Base-by-base conservation (phyloP, 2,888 invertebrate species). In the Plebejus argus region DNA sequence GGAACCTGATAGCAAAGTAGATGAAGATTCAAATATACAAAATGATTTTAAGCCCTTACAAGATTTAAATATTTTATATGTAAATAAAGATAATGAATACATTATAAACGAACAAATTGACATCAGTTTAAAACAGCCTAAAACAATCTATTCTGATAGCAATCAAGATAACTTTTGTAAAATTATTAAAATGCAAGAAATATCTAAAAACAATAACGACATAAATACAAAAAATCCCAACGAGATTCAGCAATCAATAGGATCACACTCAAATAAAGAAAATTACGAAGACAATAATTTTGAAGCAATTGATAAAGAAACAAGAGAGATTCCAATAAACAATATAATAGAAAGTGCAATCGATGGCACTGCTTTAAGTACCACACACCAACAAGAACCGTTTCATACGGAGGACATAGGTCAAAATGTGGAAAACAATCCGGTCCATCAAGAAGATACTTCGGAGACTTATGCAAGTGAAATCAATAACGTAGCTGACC, bases 301-400 rank as follows among this genome's bases (percentile, higher is more conserved):
- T 35, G 61, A 58, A 58, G 76, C 58, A 7, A 58, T 23, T 61
- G 7, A 61, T 20, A 61, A 76, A 6, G 58, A 61, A 58, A 39
- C 45, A 8, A 5, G 6, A 66, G 28, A 66, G 66, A 15, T 66
- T 28, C 28, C 18, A 66, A 8, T 18, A 15, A 15, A 28, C 12
- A 66, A 28, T 28, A 28, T 66, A 66, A 15, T 15, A 33, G 15
- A 66, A 33, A 4, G 12, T 66, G 28, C 79, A 18, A 49, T 49
- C n/a, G 70, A 76, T 76, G 76, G 80, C 70, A 76, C 84, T 15
- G 28, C 23, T 35, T 74, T 56, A 77, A 86, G 84, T 78, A 89
- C 89, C 78, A 80, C 85, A 45, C 90, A 91, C 81, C 89, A 90
- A 81, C 85, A 80, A 6, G 85, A 89, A 81, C 87, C 89, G 87